Conservation (phyloP, 2,113 vertebrate species). For the Hyla sarda region DNA sequence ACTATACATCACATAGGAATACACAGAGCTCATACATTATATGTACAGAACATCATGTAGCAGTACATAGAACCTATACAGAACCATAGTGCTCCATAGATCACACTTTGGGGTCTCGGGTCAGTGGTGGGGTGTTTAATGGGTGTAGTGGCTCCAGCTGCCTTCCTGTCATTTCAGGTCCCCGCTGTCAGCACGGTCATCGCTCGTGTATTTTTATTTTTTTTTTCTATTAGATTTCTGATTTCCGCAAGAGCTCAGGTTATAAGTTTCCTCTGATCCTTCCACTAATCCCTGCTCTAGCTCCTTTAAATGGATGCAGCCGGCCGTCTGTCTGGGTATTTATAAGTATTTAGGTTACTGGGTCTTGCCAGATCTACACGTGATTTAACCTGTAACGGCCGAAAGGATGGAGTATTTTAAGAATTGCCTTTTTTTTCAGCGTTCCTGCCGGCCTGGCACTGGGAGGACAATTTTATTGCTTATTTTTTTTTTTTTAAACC, state of each 20-base stretch:
- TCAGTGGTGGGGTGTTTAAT: too few species aligned
- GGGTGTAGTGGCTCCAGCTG: too few species aligned
- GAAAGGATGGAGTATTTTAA: conserved; percentile 59
- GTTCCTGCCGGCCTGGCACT: too few species aligned
- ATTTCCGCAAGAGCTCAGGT: background rate
- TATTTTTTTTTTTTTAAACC: background rate
- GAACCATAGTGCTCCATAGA: too few species aligned
- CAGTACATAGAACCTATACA: too few species aligned
- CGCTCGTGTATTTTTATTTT: background rate
- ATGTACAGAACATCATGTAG: too few species aligned
- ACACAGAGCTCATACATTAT: too few species aligned
- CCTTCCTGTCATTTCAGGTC: background rate
- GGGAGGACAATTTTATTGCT: background rate
- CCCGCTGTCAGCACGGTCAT: background rate
- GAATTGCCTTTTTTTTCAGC: background rate
- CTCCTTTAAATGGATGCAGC: conserved; percentile 55
- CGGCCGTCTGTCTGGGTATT: conserved; percentile 61
- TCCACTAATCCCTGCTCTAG: conserved; percentile 2
- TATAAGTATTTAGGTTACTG: conserved; percentile 69
- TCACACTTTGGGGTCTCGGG: too few species aligned
- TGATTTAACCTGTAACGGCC: background rate
- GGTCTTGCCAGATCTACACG: conserved; percentile 61
- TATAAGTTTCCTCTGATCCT: background rate
- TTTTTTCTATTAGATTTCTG: too few species aligned
- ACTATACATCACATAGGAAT: too few species aligned